Conservation (phyloP, 1,140 invertebrate genomes). For the Helicoverpa armigera region DNA sequence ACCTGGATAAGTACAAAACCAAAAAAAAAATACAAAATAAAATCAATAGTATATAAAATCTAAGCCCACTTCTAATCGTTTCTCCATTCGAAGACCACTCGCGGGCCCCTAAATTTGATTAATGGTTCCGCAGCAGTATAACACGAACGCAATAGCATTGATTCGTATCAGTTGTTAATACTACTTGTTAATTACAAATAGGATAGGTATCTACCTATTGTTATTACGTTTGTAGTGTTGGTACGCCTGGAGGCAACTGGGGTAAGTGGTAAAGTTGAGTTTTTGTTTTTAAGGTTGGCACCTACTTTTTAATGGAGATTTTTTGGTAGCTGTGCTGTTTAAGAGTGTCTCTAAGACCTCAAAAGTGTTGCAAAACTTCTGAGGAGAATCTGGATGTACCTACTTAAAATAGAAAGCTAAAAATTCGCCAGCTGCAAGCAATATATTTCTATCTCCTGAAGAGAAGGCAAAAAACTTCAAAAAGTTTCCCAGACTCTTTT, state of each 20-base stretch:
- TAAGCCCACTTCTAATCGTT: not conserved
- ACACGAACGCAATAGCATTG: constrained; percentile 44
- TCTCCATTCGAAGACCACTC: not conserved
- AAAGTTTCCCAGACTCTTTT: too few species aligned
- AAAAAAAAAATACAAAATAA: not conserved
- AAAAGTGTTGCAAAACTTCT: too few species aligned
- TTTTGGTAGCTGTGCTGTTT: not conserved
- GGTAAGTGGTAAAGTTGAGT: constrained; percentile 16
- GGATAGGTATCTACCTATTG: constrained; percentile 37
- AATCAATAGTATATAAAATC: not conserved
- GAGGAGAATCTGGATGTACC: too few species aligned
- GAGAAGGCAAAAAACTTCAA: too few species aligned
- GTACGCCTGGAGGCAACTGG: constrained; percentile 12
- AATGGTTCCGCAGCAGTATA: constrained; percentile 61
- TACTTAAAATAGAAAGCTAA: too few species aligned
- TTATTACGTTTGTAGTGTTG: constrained; percentile 10
- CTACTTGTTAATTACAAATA: constrained; percentile 60
- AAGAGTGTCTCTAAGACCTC: too few species aligned
- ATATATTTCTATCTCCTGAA: too few species aligned
- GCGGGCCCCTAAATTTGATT: constrained; percentile 67
- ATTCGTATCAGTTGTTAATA: constrained; percentile 55
- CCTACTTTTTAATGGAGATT: not conserved
- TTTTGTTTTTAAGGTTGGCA: constrained; percentile 8
- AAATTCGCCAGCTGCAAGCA: too few species aligned
- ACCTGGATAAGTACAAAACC: too few species aligned